Base-by-base conservation (phyloP, 2,888 invertebrate genomes). In the Callinectes sapidus region DNA sequence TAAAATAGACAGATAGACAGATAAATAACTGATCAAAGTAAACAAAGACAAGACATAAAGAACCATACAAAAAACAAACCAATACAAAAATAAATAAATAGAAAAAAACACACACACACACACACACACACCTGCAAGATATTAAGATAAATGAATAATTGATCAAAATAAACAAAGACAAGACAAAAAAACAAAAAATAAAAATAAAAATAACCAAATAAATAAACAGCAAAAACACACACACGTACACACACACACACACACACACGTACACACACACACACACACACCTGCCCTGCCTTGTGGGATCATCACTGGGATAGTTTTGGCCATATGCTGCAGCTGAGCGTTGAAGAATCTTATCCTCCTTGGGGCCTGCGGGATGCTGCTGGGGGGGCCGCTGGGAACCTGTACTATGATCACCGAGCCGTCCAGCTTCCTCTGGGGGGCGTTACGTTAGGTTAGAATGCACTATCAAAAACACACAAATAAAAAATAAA, bases 401-500 rank as follows among this genome's bases (percentile, higher is more conserved):
- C 93, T 94, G 13, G 94, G 94, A 16, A 94, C 94, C 35, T 94
- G 94, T 0, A 94, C 81, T 2, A 94, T 89, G 32, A 94, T 91
- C 16, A 91, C 91, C 23, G 92, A 90, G 10, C 92, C 92, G 32
- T 94, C 92, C 28, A 94, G 77, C 77, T 94, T 94, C 54, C 92
- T 48, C 92, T 94, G 95, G 95, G 97, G 97, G 95, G 96, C 71
- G 32, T 23, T 87, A 86, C 18, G 35, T 13, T 48, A 48, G 48
- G 48, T 48, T 48, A 48, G n/a, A n/a, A n/a, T n/a, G n/a, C n/a
- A n/a, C n/a, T n/a, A n/a, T n/a, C n/a, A n/a, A n/a, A n/a, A n/a
- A n/a, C n/a, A n/a, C n/a, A n/a, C n/a, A n/a, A n/a, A n/a, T n/a
- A n/a, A n/a, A n/a, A n/a, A n/a, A n/a, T n/a, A n/a, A n/a, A n/a